Evolutionary conservation across 2,888 invertebrate genomes (phyloP).

Genomic region (Epistrophe grossulariae): DNA sequence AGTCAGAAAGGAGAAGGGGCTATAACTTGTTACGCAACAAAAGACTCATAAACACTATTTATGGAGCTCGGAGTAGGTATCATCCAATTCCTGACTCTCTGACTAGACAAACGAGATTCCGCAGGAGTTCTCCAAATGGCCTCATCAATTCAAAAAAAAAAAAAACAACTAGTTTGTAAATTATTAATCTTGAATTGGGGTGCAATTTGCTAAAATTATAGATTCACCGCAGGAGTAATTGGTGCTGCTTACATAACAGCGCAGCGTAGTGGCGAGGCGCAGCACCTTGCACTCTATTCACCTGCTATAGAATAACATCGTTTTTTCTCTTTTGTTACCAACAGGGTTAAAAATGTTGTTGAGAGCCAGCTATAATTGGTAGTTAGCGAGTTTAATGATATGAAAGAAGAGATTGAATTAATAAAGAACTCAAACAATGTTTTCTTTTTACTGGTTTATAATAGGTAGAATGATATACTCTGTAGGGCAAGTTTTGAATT

Average conservation of each 20-base stretch:
- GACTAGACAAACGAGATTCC: conserved; percentile 10
- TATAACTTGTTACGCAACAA: not conserved
- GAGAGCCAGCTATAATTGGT: conserved; percentile 41
- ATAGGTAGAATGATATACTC: too few species aligned
- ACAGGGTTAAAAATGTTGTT: conserved; percentile 48
- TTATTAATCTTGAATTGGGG: conserved; percentile 49
- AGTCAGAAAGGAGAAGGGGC: not conserved
- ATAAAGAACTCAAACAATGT: conserved; percentile 51
- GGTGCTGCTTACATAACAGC: conserved; percentile 19
- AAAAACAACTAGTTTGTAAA: conserved; percentile 9
- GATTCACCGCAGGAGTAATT: conserved; percentile 14
- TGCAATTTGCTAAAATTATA: conserved; percentile 69
- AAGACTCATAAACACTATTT: not conserved
- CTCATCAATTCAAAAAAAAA: not conserved
- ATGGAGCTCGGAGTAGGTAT: not conserved
- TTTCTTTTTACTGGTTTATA: too few species aligned
- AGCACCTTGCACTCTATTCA: not conserved
- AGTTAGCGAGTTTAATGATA: conserved; percentile 34
- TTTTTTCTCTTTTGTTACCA: conserved; percentile 21
- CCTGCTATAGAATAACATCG: not conserved
- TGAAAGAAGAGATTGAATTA: conserved; percentile 52
- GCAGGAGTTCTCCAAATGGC: not conserved
- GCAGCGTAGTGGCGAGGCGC: not conserved
- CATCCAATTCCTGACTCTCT: not conserved
- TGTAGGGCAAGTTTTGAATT: too few species aligned